phyloP scores from a whole-genome alignment of 2,888 invertebrate species.

The Neoitamus cyanurus region DNA sequence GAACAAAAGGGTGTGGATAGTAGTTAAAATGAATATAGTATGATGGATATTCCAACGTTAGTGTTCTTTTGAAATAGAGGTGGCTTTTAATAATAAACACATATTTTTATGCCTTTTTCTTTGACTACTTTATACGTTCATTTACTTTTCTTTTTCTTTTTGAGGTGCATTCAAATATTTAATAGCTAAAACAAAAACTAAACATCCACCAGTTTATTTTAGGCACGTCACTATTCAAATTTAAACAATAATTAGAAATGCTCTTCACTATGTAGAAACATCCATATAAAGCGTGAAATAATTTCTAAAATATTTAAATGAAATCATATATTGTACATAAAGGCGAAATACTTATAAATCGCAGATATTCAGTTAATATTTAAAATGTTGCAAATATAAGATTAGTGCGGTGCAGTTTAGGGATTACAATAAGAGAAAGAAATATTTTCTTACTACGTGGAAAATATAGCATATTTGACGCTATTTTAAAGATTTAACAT shows the following conservation, averaged over 20 bases:
- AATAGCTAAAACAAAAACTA: no score
- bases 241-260: background rate
- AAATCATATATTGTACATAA: slow-evolving; percentile 5
- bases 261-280: background rate
- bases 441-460: background rate
- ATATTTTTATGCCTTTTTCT: no score
- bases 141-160: no score
- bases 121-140: no score
- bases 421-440: background rate
- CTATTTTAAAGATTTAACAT: background rate
- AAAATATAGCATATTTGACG: background rate
- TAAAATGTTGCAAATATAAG: background rate
- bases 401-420: background rate
- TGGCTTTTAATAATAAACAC: no score
- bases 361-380: background rate
- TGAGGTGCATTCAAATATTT: no score
- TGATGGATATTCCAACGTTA: no score
- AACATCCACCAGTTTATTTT: no score
- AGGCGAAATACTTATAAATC: background rate
- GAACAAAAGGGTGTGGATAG: no score
- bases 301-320: slow-evolving; percentile 38
- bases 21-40: no score
- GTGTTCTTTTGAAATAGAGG: no score
- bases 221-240: no score
- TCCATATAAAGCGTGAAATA: slow-evolving; percentile 34